Evolutionary conservation across 2,113 vertebrate species (phyloP).

Genomic region (Muscicapa adusta): DNA sequence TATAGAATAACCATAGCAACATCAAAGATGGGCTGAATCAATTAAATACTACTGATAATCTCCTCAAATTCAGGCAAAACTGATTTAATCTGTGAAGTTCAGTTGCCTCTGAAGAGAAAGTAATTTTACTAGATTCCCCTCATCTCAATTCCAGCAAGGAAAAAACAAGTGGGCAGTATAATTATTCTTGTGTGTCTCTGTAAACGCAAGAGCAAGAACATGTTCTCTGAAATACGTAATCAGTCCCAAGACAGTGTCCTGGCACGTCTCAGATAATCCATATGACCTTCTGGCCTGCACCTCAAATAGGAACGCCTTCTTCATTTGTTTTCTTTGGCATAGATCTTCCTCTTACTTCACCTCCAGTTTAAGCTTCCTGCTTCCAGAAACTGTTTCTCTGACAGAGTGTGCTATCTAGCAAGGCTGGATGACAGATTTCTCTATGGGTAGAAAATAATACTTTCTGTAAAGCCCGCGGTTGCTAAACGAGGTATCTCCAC

Average conservation of each 20-base stretch:
- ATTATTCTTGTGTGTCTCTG: neutral
- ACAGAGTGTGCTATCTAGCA: neutral
- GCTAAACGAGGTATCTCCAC: neutral
- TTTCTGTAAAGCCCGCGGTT: neutral
- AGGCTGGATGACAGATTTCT: neutral
- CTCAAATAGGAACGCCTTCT: constrained; percentile 29
- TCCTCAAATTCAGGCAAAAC: neutral
- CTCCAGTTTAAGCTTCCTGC: constrained; percentile 5
- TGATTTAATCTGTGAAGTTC: neutral
- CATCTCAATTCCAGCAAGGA: neutral
- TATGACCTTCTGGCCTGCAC: constrained; percentile 34
- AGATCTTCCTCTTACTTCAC: constrained; percentile 6
- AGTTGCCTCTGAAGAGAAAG: neutral
- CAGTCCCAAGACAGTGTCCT: neutral
- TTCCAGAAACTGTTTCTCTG: constrained; percentile 3
- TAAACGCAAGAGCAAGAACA: neutral
- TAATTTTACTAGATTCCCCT: neutral
- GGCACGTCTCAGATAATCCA: constrained; percentile 18
- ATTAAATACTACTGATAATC: neutral
- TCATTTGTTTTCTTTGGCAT: neutral
- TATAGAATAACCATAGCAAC: neutral
- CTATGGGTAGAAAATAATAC: neutral
- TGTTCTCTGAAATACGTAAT: neutral
- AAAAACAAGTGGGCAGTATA: neutral
- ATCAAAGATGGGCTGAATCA: neutral